A percentile compares a stretch with the other conserved stretches of the same genome.
Evolutionary conservation across 1,140 invertebrate genomes (phyloP).

Genomic region (Pogonus chalceus): DNA sequence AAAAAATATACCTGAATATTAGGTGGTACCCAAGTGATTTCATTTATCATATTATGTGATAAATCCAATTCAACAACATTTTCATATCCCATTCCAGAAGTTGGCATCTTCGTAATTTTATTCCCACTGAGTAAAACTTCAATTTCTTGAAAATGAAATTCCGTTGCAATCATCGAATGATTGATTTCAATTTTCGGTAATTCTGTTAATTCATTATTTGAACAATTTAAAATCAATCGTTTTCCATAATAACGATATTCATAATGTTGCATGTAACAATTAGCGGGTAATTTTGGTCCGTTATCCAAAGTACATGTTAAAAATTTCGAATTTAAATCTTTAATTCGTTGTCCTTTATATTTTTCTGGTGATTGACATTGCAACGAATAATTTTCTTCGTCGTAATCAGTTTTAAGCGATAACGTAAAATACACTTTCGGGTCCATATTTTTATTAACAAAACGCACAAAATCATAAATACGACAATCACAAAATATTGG

Average conservation of each 20-base stretch:
- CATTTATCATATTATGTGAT: slow-evolving; percentile 4
- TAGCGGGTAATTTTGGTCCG: not conserved
- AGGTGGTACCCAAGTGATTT: slow-evolving; percentile 18
- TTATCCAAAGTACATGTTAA: not conserved
- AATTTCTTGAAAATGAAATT: not conserved
- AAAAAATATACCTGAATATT: slow-evolving; percentile 18
- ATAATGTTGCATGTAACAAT: not conserved
- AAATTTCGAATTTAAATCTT: not conserved
- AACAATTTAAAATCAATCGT: not conserved
- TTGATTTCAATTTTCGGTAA: slow-evolving; percentile 5
- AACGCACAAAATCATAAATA: not conserved
- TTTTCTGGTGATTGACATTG: not conserved
- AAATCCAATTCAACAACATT: not conserved
- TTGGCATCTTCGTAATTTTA: slow-evolving; percentile 7
- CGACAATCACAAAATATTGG: not conserved
- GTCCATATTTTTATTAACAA: not conserved
- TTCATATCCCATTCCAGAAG: slow-evolving; percentile 7
- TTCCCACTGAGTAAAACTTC: slow-evolving; percentile 11
- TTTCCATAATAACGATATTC: not conserved
- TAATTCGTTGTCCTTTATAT: not conserved
- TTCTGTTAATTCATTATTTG: slow-evolving; percentile 8
- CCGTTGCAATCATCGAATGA: not conserved
- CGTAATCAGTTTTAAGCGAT: not conserved
- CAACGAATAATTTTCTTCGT: no score
- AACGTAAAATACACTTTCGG: not conserved